These are phyloP conservation scores for Podabrus alpinus DNA, from an alignment of 2,888 invertebrate genomes.

Conservation along the genomic window DNA sequence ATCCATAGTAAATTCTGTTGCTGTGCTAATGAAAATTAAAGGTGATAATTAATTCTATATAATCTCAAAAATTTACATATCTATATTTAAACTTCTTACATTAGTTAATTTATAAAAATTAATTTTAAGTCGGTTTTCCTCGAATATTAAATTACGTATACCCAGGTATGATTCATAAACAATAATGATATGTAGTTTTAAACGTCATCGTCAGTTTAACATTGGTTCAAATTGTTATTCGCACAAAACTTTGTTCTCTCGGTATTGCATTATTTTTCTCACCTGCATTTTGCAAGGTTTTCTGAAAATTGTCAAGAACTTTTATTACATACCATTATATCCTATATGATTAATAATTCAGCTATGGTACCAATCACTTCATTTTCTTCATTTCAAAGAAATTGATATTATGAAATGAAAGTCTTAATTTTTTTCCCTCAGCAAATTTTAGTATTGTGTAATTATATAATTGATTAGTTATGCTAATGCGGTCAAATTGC, in stretches of 20 bases:
- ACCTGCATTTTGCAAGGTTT: background rate
- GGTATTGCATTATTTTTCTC: background rate
- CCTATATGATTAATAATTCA: background rate
- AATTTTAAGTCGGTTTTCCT: background rate
- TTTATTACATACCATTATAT: background rate
- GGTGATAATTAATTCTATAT: background rate
- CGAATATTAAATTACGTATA: background rate
- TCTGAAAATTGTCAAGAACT: background rate
- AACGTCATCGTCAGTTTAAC: background rate
- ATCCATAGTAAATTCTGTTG: background rate
- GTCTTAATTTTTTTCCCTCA: background rate
- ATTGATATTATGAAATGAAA: background rate
- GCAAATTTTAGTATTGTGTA: background rate
- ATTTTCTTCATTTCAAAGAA: background rate
- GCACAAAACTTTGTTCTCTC: background rate
- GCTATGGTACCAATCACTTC: background rate
- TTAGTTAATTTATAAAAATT: background rate
- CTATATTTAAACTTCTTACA: background rate
- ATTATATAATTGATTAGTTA: background rate
- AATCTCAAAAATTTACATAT: background rate
- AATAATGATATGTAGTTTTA: background rate
- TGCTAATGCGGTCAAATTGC: background rate
- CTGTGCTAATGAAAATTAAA: background rate
- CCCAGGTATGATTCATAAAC: background rate
- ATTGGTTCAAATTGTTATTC: background rate